Conservation (phyloP, 2,113 vertebrate genomes). For the Narcine bancroftii region DNA sequence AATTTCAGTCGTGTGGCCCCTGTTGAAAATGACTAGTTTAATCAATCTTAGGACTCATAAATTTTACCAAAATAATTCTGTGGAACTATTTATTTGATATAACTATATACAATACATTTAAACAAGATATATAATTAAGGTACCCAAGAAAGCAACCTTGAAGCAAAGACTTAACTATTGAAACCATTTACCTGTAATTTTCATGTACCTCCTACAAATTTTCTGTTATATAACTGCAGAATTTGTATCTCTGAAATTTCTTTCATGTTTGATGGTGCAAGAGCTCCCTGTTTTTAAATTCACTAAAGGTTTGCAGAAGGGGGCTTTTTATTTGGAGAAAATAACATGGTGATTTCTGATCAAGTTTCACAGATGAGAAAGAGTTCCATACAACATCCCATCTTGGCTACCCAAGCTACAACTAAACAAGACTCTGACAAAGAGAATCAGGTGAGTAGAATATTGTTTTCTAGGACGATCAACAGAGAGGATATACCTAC, state of each 20-base stretch:
- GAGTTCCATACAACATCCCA: neutral
- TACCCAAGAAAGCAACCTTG: neutral
- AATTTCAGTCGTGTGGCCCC: no score
- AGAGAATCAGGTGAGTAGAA: slow-evolving; percentile 15
- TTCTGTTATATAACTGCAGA: neutral
- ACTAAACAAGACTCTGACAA: neutral
- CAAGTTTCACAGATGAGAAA: slow-evolving; percentile 15
- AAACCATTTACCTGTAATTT: neutral
- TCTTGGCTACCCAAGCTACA: neutral
- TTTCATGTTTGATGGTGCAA: neutral
- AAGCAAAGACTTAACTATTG: neutral
- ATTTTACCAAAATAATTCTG: neutral
- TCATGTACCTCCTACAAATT: neutral
- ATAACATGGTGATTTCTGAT: neutral
- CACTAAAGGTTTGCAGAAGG: neutral
- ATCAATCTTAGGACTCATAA: neutral
- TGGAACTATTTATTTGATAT: neutral
- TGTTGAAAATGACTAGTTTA: no score
- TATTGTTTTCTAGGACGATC: neutral
- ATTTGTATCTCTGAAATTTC: neutral
- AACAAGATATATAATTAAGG: neutral
- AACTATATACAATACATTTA: neutral
- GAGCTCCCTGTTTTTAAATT: neutral
- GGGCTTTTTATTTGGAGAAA: neutral
- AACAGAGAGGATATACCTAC: neutral